These are phyloP conservation scores for Pyrochroa serraticornis DNA, from an alignment of 2,888 invertebrate genomes.

Conservation along the genomic window DNA sequence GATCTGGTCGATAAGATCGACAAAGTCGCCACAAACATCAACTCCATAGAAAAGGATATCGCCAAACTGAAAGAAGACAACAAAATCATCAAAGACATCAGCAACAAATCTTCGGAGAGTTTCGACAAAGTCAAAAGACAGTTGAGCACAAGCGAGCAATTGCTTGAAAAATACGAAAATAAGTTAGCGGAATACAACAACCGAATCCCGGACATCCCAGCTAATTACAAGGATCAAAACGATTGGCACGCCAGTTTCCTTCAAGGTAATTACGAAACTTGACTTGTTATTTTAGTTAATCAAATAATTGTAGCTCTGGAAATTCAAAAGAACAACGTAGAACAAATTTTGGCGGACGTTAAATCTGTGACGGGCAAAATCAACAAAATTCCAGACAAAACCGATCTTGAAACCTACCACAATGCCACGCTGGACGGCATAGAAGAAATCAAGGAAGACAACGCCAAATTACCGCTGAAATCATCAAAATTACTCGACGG, in stretches of 20 bases:
- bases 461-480: conserved; percentile 30
- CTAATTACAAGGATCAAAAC: conserved; percentile 41
- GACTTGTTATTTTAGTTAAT: neutral
- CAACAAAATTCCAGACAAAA: conserved; percentile 56
- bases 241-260: conserved; percentile 52
- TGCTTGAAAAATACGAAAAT: conserved; percentile 64
- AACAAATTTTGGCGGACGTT: conserved; percentile 48
- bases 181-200: conserved; percentile 62
- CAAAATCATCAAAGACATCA: conserved; percentile 57
- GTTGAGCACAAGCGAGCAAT: conserved; percentile 61
- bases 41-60: conserved; percentile 49
- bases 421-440: conserved; percentile 62
- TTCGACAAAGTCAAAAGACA: conserved; percentile 58
- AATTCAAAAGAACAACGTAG: conserved; percentile 48
- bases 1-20: conserved; percentile 50
- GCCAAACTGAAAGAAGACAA: conserved; percentile 53
- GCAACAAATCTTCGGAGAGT: conserved; percentile 57
- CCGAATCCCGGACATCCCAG: conserved; percentile 41
- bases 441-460: neutral
- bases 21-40: conserved; percentile 42
- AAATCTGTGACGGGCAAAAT: conserved; percentile 45
- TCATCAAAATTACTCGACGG: conserved; percentile 10
- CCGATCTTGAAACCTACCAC: conserved; percentile 63
- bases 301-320: conserved; percentile 44
- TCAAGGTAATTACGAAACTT: conserved; percentile 43